Evolutionary conservation across 2,888 invertebrate species (phyloP).

Genomic region (Synanthedon formicaeformis): DNA sequence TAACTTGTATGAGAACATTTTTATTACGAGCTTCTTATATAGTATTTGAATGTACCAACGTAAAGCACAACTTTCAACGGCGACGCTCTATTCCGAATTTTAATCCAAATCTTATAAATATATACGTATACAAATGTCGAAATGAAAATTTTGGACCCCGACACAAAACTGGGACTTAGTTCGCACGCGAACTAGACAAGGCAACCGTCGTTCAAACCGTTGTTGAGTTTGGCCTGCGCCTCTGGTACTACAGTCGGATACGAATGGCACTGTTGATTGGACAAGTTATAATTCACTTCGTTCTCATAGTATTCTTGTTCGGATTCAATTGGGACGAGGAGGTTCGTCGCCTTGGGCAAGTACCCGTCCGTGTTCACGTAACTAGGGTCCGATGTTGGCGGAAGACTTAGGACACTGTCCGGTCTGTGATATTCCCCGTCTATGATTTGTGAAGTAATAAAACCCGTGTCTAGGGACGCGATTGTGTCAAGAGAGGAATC

Average conservation of each 20-base stretch:
- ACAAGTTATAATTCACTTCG: constrained; percentile 63
- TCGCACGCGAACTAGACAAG: constrained; percentile 59
- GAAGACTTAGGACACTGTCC: constrained; percentile 57
- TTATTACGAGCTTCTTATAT: too few species aligned
- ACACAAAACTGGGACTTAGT: constrained; percentile 16
- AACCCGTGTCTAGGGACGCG: constrained; percentile 48
- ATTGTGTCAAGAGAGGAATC: constrained; percentile 54
- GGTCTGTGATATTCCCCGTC: constrained; percentile 54
- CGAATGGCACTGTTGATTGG: constrained; percentile 66
- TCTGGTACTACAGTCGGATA: constrained; percentile 57
- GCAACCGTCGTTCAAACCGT: constrained; percentile 73
- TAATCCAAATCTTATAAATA: constrained; percentile 42
- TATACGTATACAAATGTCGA: constrained; percentile 56
- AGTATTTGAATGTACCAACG: constrained; percentile 10
- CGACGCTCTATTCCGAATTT: constrained; percentile 59
- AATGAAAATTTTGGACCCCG: constrained; percentile 55
- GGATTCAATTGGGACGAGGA: constrained; percentile 66
- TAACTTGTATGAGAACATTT: too few species aligned
- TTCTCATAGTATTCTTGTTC: constrained; percentile 66
- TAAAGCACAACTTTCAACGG: constrained; percentile 27
- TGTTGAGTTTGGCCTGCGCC: constrained; percentile 60
- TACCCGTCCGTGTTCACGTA: constrained; percentile 55
- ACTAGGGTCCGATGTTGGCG: constrained; percentile 35
- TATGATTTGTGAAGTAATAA: constrained; percentile 41
- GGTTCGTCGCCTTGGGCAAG: constrained; percentile 53